Evolutionary conservation across 2,797 vertebrate genomes (phyloP).

Genomic region (Salmo trutta): DNA sequence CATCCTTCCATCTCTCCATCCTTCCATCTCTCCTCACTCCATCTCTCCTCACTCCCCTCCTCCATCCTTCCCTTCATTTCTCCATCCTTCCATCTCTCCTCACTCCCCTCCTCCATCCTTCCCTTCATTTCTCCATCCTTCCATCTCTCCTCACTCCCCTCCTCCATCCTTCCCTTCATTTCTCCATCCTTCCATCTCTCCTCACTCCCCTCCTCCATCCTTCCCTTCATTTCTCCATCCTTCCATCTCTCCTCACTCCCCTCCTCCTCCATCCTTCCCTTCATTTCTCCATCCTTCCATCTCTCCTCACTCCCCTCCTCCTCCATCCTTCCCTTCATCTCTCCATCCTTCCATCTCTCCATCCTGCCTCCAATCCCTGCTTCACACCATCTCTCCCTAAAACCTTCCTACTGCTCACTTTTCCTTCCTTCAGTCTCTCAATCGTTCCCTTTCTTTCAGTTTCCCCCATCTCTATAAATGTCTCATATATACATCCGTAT

Average conservation of each 20-base stretch:
- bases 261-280: not conserved
- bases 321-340: not conserved
- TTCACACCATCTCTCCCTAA: constrained; percentile 45
- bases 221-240: not conserved
- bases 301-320: not conserved
- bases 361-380: not conserved
- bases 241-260: not conserved
- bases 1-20: constrained; percentile 54
- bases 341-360: not conserved
- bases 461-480: not conserved
- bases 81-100: constrained; percentile 40
- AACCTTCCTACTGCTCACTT: not conserved
- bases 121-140: not conserved
- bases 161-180: not conserved
- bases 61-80: constrained; percentile 47
- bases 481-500: not conserved
- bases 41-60: too few relatives aligned
- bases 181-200: constrained; percentile 46
- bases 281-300: constrained; percentile 26
- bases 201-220: constrained; percentile 39
- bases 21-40: not conserved
- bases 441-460: constrained; percentile 41
- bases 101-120: too few relatives aligned
- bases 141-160: not conserved
- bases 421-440: constrained; percentile 56